Percentiles rank a stretch among this genome's conserved stretches.
Conservation (phyloP, 2,113 vertebrate species). For the Antennarius striatus region DNA sequence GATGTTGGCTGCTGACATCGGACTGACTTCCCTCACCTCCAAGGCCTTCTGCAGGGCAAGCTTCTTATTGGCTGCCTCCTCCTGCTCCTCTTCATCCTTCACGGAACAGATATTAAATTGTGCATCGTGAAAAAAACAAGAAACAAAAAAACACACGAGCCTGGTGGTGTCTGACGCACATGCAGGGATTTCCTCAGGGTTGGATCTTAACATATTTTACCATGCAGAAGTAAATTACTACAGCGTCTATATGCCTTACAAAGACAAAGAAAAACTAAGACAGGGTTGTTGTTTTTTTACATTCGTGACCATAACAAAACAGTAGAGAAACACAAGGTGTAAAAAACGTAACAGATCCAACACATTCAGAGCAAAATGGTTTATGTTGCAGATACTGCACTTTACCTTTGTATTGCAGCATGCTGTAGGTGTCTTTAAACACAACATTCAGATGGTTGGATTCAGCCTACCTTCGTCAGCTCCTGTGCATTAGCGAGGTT, state of each 20-base stretch:
- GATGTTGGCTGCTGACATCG: conserved; percentile 94
- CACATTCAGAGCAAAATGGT: no score
- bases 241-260: no score
- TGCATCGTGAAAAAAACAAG: no score
- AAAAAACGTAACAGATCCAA: no score
- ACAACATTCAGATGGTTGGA: conserved; percentile 1
- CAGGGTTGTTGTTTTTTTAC: no score
- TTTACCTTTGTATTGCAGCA: no score
- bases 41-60: conserved; percentile 95
- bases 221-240: neutral
- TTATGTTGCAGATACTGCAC: no score
- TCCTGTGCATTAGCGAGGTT: conserved; percentile 97
- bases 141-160: neutral
- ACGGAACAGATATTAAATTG: conserved; percentile 1
- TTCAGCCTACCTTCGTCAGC: conserved; percentile 88
- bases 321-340: no score
- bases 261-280: no score
- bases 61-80: conserved; percentile 96
- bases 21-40: conserved; percentile 98
- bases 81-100: conserved; percentile 97
- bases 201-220: neutral
- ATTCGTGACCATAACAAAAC: no score
- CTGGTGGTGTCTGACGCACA: neutral
- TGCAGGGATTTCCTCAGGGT: neutral
- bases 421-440: neutral